A percentile compares a stretch with the other conserved stretches of the same genome.
Conservation (phyloP, 2,888 invertebrate genomes). For the Ypsolopha sequella region DNA sequence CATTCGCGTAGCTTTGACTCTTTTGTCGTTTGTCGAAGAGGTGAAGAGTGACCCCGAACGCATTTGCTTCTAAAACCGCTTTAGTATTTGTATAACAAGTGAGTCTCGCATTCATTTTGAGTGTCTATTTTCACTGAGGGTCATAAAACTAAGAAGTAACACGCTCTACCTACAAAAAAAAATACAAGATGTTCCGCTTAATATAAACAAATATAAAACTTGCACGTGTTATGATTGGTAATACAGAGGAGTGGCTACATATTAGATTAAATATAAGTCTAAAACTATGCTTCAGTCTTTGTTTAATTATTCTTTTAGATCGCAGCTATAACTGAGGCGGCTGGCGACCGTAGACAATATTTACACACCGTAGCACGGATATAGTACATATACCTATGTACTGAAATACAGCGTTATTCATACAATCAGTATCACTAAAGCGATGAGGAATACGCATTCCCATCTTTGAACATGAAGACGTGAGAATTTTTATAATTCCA, state of each 20-base stretch:
- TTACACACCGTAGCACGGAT: not conserved
- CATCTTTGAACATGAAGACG: too few relatives aligned
- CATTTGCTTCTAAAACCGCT: too few relatives aligned
- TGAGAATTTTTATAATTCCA: too few relatives aligned
- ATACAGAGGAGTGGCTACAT: conserved; percentile 17
- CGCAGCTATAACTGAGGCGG: conserved; percentile 42
- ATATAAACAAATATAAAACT: conserved; percentile 14
- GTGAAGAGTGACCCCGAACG: too few relatives aligned
- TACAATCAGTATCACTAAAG: not conserved
- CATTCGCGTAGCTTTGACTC: too few relatives aligned
- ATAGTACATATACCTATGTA: not conserved
- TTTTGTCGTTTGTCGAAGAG: too few relatives aligned
- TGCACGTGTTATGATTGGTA: conserved; percentile 42
- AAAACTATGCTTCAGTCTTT: conserved; percentile 68
- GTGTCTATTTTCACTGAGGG: too few relatives aligned
- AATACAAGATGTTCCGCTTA: not conserved
- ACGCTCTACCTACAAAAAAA: not conserved
- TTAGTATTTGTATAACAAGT: too few relatives aligned
- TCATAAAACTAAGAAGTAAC: not conserved
- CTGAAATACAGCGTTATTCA: not conserved
- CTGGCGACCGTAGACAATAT: not conserved
- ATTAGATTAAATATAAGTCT: conserved; percentile 48
- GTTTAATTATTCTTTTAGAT: conserved; percentile 49
- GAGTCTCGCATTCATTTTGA: too few relatives aligned
- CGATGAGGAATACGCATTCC: too few relatives aligned